Evolutionary conservation across 2,888 invertebrate species (phyloP).

Genomic region (Apamea crenata): DNA sequence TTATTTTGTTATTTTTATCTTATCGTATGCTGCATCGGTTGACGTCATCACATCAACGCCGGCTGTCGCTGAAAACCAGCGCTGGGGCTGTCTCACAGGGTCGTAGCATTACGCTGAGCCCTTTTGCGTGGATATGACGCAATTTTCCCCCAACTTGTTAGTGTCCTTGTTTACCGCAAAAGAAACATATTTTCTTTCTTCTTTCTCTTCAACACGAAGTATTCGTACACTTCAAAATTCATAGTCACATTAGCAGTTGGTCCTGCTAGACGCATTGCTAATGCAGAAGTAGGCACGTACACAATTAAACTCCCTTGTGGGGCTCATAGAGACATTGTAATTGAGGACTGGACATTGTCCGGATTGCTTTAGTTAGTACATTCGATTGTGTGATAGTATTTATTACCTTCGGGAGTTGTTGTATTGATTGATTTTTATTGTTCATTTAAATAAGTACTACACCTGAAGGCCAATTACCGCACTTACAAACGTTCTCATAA

Average conservation of each 20-base stretch:
- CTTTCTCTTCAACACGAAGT: no score
- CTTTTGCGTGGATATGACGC: no score
- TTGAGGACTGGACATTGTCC: constrained; percentile 13
- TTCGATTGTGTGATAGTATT: constrained; percentile 26
- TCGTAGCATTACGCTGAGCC: no score
- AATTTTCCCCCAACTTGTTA: no score
- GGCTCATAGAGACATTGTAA: constrained; percentile 13
- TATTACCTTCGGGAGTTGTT: constrained; percentile 29
- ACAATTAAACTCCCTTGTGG: constrained; percentile 9
- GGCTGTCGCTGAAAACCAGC: no score
- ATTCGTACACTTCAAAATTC: not conserved
- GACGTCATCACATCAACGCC: no score
- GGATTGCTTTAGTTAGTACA: constrained; percentile 9
- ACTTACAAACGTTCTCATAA: no score
- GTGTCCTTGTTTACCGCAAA: no score
- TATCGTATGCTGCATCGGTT: no score
- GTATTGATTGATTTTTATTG: constrained; percentile 21
- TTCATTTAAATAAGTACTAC: not conserved
- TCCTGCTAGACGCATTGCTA: not conserved
- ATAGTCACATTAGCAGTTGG: not conserved
- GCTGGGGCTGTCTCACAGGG: no score
- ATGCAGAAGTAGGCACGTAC: constrained; percentile 1
- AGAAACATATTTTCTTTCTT: no score
- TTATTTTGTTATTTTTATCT: no score
- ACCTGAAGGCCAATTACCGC: not conserved